A percentile compares a stretch with the other conserved stretches of the same genome.
Conservation (phyloP, 2,888 invertebrate genomes). For the Tipula unca region DNA sequence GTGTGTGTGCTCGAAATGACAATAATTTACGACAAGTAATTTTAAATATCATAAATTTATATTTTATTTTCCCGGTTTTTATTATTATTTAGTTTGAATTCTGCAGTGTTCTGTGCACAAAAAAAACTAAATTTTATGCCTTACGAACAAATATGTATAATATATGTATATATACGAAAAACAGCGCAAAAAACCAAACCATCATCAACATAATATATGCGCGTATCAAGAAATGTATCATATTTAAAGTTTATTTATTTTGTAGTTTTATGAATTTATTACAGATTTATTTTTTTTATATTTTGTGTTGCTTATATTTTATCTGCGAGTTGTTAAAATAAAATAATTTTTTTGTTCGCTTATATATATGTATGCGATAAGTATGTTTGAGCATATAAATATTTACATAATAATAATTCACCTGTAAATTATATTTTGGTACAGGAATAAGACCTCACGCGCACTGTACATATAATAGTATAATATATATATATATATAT, state of each 20-base stretch:
- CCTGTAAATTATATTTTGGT: neutral
- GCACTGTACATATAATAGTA: neutral
- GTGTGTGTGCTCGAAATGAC: neutral
- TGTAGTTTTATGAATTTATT: conserved; percentile 14
- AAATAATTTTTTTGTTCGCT: neutral
- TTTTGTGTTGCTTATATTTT: neutral
- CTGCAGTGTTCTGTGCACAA: neutral
- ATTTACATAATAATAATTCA: neutral
- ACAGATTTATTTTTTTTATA: neutral
- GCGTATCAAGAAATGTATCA: conserved; percentile 8
- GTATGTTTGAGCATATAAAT: neutral
- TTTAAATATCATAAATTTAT: neutral
- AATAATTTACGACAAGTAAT: neutral
- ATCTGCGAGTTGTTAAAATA: neutral
- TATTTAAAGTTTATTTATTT: neutral
- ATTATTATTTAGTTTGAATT: neutral
- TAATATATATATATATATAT: neutral
- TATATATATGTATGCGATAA: neutral
- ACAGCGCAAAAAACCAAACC: neutral
- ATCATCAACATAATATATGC: neutral
- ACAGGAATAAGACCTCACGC: neutral
- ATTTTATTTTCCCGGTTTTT: neutral
- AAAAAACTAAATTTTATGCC: neutral
- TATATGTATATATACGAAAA: neutral
- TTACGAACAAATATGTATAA: neutral